Evolutionary conservation across 2,797 vertebrate genomes (phyloP).

Genomic region (Notolepis coatsorum): DNA sequence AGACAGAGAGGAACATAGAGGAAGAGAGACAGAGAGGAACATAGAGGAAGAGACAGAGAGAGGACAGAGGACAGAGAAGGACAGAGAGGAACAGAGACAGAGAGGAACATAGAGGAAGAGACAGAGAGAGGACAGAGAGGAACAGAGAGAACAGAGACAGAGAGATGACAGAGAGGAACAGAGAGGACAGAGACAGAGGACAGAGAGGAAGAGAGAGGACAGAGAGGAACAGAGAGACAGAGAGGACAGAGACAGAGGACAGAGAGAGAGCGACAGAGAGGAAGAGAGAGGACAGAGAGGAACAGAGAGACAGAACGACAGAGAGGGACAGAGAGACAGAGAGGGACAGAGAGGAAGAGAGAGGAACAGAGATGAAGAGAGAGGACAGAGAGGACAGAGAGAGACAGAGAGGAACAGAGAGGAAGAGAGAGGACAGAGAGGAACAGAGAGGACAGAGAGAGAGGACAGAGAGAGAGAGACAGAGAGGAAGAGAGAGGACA

Average conservation of each 20-base stretch:
- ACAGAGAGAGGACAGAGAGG: slow-evolving; percentile 31
- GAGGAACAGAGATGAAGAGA: slow-evolving; percentile 69
- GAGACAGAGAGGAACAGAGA: slow-evolving; percentile 27
- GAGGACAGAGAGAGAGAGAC: slow-evolving; percentile 40
- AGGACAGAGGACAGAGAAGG: slow-evolving; percentile 40
- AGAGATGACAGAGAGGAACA: slow-evolving; percentile 51
- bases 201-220: slow-evolving; percentile 9
- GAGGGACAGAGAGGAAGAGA: slow-evolving; percentile 24
- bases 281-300: neutral
- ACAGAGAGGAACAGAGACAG: slow-evolving; percentile 76
- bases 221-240: slow-evolving; percentile 26
- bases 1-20: slow-evolving; percentile 28
- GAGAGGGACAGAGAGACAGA: too few relatives aligned
- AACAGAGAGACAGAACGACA: slow-evolving; percentile 19
- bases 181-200: neutral
- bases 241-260: too few relatives aligned
- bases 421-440: too few relatives aligned
- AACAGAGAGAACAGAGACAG: too few relatives aligned
- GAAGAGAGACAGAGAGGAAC: too few relatives aligned
- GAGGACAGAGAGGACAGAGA: neutral
- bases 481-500: too few relatives aligned
- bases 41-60: too few relatives aligned
- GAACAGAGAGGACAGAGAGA: too few relatives aligned
- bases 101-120: neutral
- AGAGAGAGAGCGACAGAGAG: slow-evolving; percentile 48